These are phyloP conservation scores for western clawed frog (Xenopus tropicalis) DNA, from an alignment of 2,113 vertebrate genomes.

Conservation along the genomic window DNA sequence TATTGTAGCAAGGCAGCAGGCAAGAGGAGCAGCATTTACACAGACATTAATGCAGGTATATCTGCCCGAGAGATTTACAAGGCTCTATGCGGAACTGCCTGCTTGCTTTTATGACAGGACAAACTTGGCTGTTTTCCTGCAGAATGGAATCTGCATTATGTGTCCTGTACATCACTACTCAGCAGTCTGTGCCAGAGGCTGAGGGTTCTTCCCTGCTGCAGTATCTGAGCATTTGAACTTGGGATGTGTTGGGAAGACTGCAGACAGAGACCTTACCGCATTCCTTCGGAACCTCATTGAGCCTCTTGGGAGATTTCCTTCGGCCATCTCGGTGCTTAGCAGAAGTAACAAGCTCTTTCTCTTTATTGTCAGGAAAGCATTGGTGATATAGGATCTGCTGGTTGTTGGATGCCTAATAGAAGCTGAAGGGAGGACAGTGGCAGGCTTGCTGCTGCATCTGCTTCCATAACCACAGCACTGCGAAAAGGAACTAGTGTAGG, in stretches of 20 bases:
- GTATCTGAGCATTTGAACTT: conserved; percentile 67
- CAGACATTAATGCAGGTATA: conserved; percentile 7
- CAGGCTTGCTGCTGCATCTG: conserved; percentile 59
- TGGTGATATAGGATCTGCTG: conserved; percentile 51
- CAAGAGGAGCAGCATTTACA: neutral
- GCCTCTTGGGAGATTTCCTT: conserved; percentile 65
- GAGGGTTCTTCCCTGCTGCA: conserved; percentile 49
- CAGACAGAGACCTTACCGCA: conserved; percentile 75
- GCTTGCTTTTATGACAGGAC: neutral
- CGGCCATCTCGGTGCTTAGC: conserved; percentile 67
- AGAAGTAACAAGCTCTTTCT: conserved; percentile 48
- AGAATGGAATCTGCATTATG: conserved; percentile 45
- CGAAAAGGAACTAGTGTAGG: conserved; percentile 47
- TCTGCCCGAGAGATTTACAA: neutral
- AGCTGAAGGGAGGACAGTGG: conserved; percentile 48
- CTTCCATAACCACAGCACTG: conserved; percentile 56
- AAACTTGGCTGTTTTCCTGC: conserved; percentile 25
- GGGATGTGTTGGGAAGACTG: conserved; percentile 53
- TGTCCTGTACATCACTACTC: conserved; percentile 27
- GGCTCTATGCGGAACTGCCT: neutral
- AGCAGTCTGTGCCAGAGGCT: conserved; percentile 51
- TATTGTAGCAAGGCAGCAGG: neutral
- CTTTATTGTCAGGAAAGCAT: conserved; percentile 50
- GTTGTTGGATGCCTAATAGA: conserved; percentile 47
- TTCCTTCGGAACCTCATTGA: conserved; percentile 69